phyloP scores from a whole-genome alignment of 92 coral and sea anemone species.

The Micromussa lordhowensis region DNA sequence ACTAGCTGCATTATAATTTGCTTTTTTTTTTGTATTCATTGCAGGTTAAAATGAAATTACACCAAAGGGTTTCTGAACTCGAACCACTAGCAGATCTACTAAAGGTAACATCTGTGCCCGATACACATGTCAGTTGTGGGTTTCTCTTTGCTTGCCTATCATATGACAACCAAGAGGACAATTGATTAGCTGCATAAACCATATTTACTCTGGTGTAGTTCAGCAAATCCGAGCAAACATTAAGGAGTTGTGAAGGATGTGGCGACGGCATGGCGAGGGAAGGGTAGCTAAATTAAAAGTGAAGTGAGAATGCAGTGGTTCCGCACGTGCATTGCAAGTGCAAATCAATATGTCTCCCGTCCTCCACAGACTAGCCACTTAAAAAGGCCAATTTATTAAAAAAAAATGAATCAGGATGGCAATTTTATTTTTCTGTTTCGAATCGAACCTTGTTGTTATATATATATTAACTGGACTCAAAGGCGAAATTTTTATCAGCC shows the following conservation, averaged over 20 bases:
- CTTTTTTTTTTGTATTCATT: not conserved
- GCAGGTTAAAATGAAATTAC: slow-evolving; percentile 87
- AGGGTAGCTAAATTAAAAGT: not conserved
- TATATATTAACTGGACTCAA: not conserved
- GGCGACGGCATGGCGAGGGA: not conserved
- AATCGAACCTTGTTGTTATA: not conserved
- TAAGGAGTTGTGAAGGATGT: not conserved
- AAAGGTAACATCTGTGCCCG: slow-evolving; percentile 68
- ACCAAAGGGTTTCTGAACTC: slow-evolving; percentile 93
- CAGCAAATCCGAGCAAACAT: not conserved
- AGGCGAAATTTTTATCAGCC: not conserved
- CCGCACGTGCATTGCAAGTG: not conserved
- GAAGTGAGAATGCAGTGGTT: not conserved
- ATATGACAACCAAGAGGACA: not conserved
- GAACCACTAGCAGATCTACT: slow-evolving; percentile 95
- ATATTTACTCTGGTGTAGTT: not conserved
- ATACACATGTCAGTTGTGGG: not conserved
- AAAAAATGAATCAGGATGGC: not conserved
- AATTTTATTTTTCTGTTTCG: not conserved
- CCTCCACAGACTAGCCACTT: too few relatives aligned
- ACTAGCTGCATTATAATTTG: not conserved
- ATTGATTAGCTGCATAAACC: not conserved
- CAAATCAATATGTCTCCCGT: not conserved
- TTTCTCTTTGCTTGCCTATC: not conserved
- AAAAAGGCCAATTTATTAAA: too few relatives aligned